Evolutionary conservation across 2,797 vertebrate genomes (phyloP).

Genomic region (Mionectes olivaceus): DNA sequence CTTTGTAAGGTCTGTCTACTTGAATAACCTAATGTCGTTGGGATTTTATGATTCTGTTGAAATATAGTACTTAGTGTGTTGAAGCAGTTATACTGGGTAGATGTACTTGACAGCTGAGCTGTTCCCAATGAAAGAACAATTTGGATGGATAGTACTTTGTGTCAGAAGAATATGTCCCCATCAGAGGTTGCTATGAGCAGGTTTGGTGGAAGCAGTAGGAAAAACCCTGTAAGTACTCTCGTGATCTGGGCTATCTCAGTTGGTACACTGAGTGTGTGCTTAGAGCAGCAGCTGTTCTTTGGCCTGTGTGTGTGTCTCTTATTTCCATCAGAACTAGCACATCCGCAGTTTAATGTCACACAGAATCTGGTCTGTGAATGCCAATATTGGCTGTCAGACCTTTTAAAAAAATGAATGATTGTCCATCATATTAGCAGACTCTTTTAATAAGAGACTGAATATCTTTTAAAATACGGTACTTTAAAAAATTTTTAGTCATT

Average conservation of each 20-base stretch:
- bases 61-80: background rate
- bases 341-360: background rate
- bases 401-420: background rate
- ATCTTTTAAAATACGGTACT: background rate
- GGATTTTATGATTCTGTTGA: background rate
- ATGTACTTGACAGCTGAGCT: background rate
- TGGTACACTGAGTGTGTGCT: background rate
- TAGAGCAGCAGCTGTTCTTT: background rate
- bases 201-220: background rate
- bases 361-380: background rate
- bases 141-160: background rate
- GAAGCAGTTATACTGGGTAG: background rate
- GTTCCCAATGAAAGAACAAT: background rate
- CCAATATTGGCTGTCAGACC: background rate
- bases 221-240: rapidly evolving
- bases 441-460: background rate
- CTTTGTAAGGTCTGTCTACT: background rate
- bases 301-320: background rate
- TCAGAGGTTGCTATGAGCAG: background rate
- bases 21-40: background rate
- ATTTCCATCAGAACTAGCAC: background rate
- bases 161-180: background rate
- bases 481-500: background rate
- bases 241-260: background rate
- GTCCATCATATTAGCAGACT: background rate